Percentiles rank a stretch among this genome's conserved stretches.
phyloP scores from a whole-genome alignment of 2,888 invertebrate genomes.

The Pogonocherus hispidulus region DNA sequence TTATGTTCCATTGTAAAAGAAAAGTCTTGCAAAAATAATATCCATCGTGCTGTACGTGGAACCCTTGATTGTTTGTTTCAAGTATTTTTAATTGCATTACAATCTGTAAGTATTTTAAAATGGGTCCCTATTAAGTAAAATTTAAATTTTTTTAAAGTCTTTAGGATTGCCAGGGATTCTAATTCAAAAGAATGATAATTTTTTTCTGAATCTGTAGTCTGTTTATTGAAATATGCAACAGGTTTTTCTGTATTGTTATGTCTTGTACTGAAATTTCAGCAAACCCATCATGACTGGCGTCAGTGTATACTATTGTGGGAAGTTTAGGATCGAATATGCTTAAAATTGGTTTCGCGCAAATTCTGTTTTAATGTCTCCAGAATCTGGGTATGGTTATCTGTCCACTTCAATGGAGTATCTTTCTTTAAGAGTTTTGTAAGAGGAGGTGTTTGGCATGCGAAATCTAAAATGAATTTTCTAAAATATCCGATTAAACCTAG shows the following conservation, averaged over 20 bases:
- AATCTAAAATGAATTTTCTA: slow-evolving; percentile 37
- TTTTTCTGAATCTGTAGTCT: slow-evolving; percentile 38
- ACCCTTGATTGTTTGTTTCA: slow-evolving; percentile 2
- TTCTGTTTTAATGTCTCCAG: slow-evolving; percentile 30
- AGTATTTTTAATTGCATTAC: slow-evolving; percentile 24
- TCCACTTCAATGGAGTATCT: slow-evolving; percentile 27
- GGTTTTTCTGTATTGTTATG: slow-evolving; percentile 32
- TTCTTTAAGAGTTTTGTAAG: slow-evolving; percentile 40
- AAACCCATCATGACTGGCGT: slow-evolving; percentile 26
- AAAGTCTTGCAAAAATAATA: slow-evolving; percentile 42
- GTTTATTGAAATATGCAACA: slow-evolving; percentile 42
- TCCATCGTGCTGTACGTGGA: slow-evolving; percentile 42
- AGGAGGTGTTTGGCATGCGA: slow-evolving; percentile 15
- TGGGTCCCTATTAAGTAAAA: slow-evolving; percentile 29
- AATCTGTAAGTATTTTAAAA: slow-evolving; percentile 41
- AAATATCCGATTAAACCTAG: slow-evolving; percentile 1
- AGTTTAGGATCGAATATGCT: slow-evolving; percentile 39
- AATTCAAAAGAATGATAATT: slow-evolving; percentile 38
- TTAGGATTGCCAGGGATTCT: slow-evolving; percentile 31
- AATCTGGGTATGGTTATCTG: slow-evolving; percentile 13
- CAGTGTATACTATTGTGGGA: slow-evolving; percentile 37
- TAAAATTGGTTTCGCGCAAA: slow-evolving; percentile 38
- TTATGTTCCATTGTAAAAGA: slow-evolving; percentile 39
- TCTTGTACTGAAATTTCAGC: slow-evolving; percentile 44
- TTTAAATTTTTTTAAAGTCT: slow-evolving; percentile 34